phyloP scores from a whole-genome alignment of 2,797 vertebrate genomes.

The Lophotriccus pileatus region DNA sequence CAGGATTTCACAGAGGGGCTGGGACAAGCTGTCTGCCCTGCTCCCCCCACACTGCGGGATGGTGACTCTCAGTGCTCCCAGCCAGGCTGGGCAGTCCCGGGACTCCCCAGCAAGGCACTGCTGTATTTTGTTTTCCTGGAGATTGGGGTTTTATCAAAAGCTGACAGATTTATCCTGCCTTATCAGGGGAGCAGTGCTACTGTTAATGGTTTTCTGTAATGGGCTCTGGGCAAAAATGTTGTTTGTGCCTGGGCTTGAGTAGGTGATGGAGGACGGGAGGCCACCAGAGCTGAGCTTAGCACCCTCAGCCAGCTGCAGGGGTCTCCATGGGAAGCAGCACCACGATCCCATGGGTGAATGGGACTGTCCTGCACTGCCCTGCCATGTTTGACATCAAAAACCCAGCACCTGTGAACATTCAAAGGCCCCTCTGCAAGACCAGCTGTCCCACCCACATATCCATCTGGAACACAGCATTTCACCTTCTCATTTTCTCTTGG shows the following conservation, averaged over 20 bases:
- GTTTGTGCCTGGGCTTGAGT: neutral
- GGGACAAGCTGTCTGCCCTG: neutral
- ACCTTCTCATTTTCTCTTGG: neutral
- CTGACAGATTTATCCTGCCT: constrained; percentile 31
- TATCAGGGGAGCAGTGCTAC: constrained; percentile 43
- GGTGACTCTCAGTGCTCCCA: fast-evolving
- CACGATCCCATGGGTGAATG: fast-evolving
- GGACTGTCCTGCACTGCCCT: fast-evolving
- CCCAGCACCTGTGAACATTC: neutral
- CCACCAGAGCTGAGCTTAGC: neutral
- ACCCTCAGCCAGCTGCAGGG: neutral
- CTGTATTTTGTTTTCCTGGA: neutral
- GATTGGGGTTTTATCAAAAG: constrained; percentile 14
- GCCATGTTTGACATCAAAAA: neutral
- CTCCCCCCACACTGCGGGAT: neutral
- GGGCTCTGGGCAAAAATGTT: neutral
- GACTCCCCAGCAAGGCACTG: neutral
- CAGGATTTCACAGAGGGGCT: neutral
- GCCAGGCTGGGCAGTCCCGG: neutral
- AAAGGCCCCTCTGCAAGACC: neutral
- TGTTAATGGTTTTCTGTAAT: neutral
- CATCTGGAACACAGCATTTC: neutral
- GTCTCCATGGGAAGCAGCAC: neutral
- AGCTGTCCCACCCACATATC: neutral
- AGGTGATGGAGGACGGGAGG: fast-evolving